Conservation (phyloP, 2,888 invertebrate genomes). For the Acleris cristana region DNA sequence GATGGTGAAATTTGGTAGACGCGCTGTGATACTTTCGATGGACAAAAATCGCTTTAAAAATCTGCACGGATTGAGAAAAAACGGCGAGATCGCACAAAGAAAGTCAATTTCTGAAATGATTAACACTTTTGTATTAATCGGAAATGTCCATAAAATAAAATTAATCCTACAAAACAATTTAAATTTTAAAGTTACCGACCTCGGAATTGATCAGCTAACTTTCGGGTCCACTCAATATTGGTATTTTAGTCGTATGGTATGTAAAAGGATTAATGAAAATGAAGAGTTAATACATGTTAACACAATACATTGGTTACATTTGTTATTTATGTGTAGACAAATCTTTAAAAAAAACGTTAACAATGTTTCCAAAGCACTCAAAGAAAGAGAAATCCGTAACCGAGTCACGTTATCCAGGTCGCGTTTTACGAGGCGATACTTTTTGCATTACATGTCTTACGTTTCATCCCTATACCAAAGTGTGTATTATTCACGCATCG, state of each 20-base stretch:
- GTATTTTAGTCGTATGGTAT: too few relatives aligned
- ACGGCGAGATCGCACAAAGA: constrained; percentile 7
- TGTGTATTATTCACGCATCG: constrained; percentile 5
- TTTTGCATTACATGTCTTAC: constrained; percentile 12
- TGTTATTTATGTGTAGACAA: too few relatives aligned
- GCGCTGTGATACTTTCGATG: constrained; percentile 28
- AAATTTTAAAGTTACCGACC: too few relatives aligned
- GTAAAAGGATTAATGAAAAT: too few relatives aligned
- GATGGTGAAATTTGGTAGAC: constrained; percentile 29
- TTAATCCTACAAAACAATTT: too few relatives aligned
- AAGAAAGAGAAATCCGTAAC: neutral
- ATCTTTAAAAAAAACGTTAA: neutral
- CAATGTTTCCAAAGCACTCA: neutral
- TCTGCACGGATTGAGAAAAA: constrained; percentile 21
- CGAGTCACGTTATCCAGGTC: constrained; percentile 10
- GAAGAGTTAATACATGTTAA: too few relatives aligned
- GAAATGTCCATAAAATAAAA: too few relatives aligned
- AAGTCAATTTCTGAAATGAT: neutral
- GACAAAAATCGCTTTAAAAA: constrained; percentile 25
- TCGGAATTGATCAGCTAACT: too few relatives aligned
- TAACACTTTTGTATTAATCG: too few relatives aligned
- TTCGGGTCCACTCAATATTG: too few relatives aligned
- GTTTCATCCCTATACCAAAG: neutral
- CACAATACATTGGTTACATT: too few relatives aligned
- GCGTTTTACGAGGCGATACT: neutral